Evolutionary conservation across 2,797 vertebrate genomes (phyloP).

Genomic region (Etheostoma nigrum): DNA sequence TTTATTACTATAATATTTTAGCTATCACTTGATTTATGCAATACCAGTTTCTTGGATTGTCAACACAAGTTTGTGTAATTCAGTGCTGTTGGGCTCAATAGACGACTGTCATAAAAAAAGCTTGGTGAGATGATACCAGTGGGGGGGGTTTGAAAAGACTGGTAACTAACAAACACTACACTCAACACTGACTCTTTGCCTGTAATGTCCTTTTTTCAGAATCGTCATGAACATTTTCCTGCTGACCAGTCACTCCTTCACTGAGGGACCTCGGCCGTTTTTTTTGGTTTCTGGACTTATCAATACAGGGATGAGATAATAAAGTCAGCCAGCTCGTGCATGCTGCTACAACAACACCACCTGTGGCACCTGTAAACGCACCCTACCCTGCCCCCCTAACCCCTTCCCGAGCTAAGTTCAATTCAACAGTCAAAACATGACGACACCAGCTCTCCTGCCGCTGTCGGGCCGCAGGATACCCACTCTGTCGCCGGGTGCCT

Average conservation of each 20-base stretch:
- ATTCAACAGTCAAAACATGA: conserved; percentile 84
- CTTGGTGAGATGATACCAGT: not conserved
- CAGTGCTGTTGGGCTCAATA: not conserved
- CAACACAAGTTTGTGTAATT: conserved; percentile 7
- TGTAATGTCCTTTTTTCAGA: conserved; percentile 65
- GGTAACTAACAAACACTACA: not conserved
- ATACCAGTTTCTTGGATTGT: conserved; percentile 7
- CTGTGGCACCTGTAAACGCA: conserved; percentile 72
- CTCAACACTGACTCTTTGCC: conserved; percentile 2
- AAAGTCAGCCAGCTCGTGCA: conserved; percentile 62
- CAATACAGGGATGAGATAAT: conserved; percentile 84
- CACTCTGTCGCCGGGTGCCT: conserved; percentile 90
- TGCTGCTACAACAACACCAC: conserved; percentile 72
- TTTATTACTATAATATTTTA: conserved; percentile 28
- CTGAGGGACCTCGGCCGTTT: conserved; percentile 57
- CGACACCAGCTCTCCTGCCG: conserved; percentile 94
- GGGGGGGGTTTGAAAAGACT: not conserved
- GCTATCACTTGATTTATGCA: conserved; percentile 17
- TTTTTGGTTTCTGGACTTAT: conserved; percentile 55
- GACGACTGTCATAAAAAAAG: conserved; percentile 1
- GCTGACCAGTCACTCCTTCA: conserved; percentile 55
- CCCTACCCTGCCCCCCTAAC: not conserved
- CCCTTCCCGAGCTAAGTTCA: conserved; percentile 28
- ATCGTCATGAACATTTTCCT: conserved; percentile 66
- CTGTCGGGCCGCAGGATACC: conserved; percentile 96